A percentile compares a stretch with the other conserved stretches of the same genome.
These are phyloP conservation scores for Regulus satrapa DNA, from an alignment of 2,113 vertebrate species.

Conservation along the genomic window DNA sequence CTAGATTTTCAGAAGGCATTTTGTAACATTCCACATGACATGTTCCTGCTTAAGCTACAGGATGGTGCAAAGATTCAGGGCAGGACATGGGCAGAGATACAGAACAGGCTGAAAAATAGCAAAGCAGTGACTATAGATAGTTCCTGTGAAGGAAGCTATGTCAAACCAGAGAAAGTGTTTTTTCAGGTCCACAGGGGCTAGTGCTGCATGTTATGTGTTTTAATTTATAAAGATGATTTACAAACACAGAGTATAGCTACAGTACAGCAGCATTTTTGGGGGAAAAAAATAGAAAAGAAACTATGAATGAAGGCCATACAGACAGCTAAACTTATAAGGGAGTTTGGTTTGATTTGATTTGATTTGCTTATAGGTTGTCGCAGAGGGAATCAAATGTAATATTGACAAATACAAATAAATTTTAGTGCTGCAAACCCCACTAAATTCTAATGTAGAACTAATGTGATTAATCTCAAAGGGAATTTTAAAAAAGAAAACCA, in stretches of 20 bases:
- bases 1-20: not conserved
- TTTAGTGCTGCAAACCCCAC: not conserved
- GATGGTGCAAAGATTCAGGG: not conserved
- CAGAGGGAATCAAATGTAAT: not conserved
- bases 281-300: not conserved
- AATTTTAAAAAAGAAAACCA: not conserved
- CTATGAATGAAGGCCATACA: not conserved
- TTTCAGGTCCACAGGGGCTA: not conserved
- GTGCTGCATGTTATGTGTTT: not conserved
- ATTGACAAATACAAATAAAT: not conserved
- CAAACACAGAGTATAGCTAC: not conserved
- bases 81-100: not conserved
- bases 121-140: not conserved
- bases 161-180: not conserved
- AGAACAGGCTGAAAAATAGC: slow-evolving; percentile 17
- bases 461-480: not conserved
- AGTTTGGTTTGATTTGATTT: not conserved
- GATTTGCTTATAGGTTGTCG: not conserved
- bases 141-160: not conserved
- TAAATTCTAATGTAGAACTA: not conserved
- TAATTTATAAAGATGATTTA: not conserved
- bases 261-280: not conserved
- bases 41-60: not conserved
- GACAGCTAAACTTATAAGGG: not conserved
- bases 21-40: not conserved